Evolutionary conservation across 2,888 invertebrate genomes (phyloP).

Genomic region (Bursaphelenchus okinawaensis): DNA sequence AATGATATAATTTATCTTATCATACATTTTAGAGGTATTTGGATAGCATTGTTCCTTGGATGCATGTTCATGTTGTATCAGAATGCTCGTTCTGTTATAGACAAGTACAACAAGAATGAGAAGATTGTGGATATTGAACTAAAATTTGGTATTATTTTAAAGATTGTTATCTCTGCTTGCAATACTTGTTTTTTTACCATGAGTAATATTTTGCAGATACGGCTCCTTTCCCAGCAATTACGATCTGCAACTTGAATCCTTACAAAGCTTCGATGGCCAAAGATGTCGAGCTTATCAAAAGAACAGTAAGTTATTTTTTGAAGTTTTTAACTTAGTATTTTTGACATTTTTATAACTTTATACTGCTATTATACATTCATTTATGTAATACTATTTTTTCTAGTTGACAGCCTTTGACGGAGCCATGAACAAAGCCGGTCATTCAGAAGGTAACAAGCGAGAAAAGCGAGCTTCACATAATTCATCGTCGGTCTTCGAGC

Average conservation of each 20-base stretch:
- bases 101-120: conserved; percentile 52
- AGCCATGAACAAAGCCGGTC: conserved; percentile 48
- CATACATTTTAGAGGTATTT: conserved; percentile 32
- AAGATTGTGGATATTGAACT: conserved; percentile 55
- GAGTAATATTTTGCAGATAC: conserved; percentile 25
- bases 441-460: conserved; percentile 14
- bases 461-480: conserved; percentile 13
- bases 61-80: conserved; percentile 50
- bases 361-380: background rate
- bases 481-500: conserved; percentile 12
- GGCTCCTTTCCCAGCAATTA: conserved; percentile 55
- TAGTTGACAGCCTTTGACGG: conserved; percentile 47
- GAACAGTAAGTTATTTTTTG: conserved; percentile 36
- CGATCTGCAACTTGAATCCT: conserved; percentile 54
- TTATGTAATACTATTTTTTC: too few relatives aligned
- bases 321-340: background rate
- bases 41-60: conserved; percentile 45
- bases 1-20: background rate
- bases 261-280: conserved; percentile 51
- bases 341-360: conserved; percentile 1
- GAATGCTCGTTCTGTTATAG: conserved; percentile 46
- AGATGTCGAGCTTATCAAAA: conserved; percentile 43
- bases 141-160: conserved; percentile 54
- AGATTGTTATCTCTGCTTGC: too few relatives aligned
- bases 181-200: too few relatives aligned